Evolutionary conservation across 2,797 vertebrate species (phyloP).

Genomic region (Schizothorax lantsangensis): DNA sequence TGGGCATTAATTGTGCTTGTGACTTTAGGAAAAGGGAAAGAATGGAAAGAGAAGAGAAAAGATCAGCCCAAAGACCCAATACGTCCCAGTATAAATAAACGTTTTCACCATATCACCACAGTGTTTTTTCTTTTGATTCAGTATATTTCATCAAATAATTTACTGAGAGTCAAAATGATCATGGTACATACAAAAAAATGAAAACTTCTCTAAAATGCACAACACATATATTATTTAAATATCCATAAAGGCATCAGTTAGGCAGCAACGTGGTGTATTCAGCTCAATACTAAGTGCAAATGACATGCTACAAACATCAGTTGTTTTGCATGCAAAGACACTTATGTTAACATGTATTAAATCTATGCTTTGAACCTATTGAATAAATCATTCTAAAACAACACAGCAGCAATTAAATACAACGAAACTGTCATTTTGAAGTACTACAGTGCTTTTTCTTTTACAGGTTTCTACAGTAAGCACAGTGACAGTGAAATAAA

Average conservation of each 20-base stretch:
- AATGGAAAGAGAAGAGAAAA: neutral
- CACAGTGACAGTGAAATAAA: constrained; percentile 18
- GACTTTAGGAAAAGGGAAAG: constrained; percentile 28
- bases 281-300: constrained; percentile 39
- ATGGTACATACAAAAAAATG: constrained; percentile 20
- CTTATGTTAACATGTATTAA: constrained; percentile 22
- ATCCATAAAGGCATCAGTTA: constrained; percentile 31
- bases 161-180: constrained; percentile 43
- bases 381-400: constrained; percentile 6
- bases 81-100: neutral
- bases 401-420: neutral
- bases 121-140: neutral
- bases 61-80: neutral
- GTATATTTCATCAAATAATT: constrained; percentile 38
- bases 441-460: neutral
- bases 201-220: constrained; percentile 8
- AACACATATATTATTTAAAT: constrained; percentile 13
- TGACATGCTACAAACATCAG: constrained; percentile 34
- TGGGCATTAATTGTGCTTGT: constrained; percentile 51
- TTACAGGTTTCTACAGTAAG: constrained; percentile 17
- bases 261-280: constrained; percentile 11
- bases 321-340: constrained; percentile 57
- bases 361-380: neutral
- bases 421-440: neutral
- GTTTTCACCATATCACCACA: neutral